Base-by-base conservation (phyloP, 1,140 invertebrate genomes). In the Brachionus manjavacas region DNA sequence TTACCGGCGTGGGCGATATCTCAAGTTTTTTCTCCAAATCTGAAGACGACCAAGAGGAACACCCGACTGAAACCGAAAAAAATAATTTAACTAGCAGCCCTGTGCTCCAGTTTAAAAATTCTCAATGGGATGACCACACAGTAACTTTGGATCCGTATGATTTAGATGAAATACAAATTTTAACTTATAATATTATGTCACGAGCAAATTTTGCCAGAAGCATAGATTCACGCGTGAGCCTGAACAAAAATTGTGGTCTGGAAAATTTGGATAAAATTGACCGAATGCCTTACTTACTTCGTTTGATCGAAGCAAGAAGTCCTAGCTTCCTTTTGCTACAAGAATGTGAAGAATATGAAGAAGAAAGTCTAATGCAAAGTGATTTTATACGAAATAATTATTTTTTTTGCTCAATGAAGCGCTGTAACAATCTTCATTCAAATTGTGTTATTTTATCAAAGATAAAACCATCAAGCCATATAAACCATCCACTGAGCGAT, bases 131-230 rank as follows among this genome's bases (percentile, higher is more conserved):
- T 11, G 79, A 60, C 3, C 9, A n/a, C 1, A 14, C 41, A 28
- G 23, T 4, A 7, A 6, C 25, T 11, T 1, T 28, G 16, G 39
- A 25, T 4, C 25, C 43, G 1, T 28, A 49, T 52, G 23, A 20
- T 12, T 52, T 78, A n/a, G n/a, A 43, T 4, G n/a, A 35, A 6
- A 35, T 81, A 14, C 20, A 55, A 41, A 23, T 81, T 81, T 43
- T 81, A 31, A 81, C 79, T 35, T 81, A 64, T 11, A 81, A 81
- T 31, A 39, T 81, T 8, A 81, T 81, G 79, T 81, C 79, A 60
- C 49, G 55, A 39, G 9, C 31, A 43, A 81, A 81, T 60, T 81
- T 81, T 46, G 20, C 16, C 16, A 39, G 28, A 25, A 76, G 72
- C 43, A 76, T 76, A 4, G 16, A 46, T 20, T 76, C 72, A 12